Percentiles rank a stretch among this genome's conserved stretches.
phyloP scores from a whole-genome alignment of 1,140 invertebrate species.

The Magallana gigas region DNA sequence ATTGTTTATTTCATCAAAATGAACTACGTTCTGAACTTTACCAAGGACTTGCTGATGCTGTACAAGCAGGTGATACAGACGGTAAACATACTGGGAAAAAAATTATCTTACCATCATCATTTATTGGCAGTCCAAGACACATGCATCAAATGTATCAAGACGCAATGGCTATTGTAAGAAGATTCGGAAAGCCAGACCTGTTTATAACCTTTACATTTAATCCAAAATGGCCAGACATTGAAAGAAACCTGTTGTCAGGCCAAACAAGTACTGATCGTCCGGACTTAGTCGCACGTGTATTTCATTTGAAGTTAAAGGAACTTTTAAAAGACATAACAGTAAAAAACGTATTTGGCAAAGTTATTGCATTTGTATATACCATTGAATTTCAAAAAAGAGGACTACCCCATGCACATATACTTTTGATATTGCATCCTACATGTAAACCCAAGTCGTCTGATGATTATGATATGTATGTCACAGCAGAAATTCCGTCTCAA shows the following conservation, averaged over 20 bases:
- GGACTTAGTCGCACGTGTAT: constrained; percentile 80
- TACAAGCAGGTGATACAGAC: constrained; percentile 51
- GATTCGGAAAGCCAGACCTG: constrained; percentile 78
- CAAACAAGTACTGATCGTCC: constrained; percentile 75
- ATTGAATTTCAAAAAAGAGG: too few species aligned
- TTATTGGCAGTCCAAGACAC: constrained; percentile 75
- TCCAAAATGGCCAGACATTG: constrained; percentile 80
- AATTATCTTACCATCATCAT: constrained; percentile 78
- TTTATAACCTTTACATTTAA: constrained; percentile 82
- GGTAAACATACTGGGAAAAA: constrained; percentile 69
- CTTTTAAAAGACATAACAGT: constrained; percentile 62
- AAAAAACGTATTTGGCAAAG: background rate
- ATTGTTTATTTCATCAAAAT: constrained; percentile 66
- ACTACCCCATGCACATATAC: too few species aligned
- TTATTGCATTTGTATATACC: too few species aligned
- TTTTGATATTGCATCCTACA: too few species aligned
- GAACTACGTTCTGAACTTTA: constrained; percentile 65
- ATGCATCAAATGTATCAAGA: constrained; percentile 80
- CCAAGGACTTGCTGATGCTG: constrained; percentile 62
- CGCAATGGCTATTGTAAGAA: constrained; percentile 80
- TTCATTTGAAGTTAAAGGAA: constrained; percentile 79
- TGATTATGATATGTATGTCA: constrained; percentile 28
- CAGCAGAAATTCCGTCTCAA: constrained; percentile 43
- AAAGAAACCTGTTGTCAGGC: constrained; percentile 63
- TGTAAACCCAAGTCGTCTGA: background rate